A percentile compares a stretch with the other conserved stretches of the same genome.
phyloP scores from a whole-genome alignment of 2,797 vertebrate species.

The Tokudaia muenninki region DNA sequence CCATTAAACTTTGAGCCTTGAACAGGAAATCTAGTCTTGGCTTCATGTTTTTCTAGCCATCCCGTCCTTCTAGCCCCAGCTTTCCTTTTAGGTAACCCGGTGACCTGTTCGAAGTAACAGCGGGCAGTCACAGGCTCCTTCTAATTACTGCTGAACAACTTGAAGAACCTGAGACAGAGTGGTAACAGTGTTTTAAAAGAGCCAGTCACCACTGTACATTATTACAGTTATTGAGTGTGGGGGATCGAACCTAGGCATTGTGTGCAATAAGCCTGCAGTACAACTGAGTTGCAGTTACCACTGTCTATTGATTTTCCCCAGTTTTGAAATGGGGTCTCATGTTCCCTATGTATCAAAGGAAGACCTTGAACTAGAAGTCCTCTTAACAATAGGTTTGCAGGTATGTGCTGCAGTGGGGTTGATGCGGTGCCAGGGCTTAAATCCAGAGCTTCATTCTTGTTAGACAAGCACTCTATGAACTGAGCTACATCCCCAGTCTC shows the following conservation, averaged over 20 bases:
- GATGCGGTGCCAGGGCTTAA: background rate
- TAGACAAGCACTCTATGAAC: background rate
- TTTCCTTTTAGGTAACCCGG: too few relatives aligned
- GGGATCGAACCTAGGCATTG: background rate
- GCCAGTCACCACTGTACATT: background rate
- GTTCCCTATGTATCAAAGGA: background rate
- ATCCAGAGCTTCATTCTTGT: background rate
- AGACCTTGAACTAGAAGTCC: background rate
- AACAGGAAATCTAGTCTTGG: too few relatives aligned
- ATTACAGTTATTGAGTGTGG: background rate
- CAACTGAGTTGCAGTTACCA: background rate
- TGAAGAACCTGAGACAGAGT: background rate
- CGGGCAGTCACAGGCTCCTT: too few relatives aligned
- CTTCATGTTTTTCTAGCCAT: too few relatives aligned
- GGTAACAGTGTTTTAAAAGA: background rate
- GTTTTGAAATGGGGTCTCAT: background rate
- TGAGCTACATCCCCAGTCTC: background rate
- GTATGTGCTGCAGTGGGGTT: background rate
- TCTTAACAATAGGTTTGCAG: background rate
- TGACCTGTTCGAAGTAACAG: too few relatives aligned
- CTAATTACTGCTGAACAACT: background rate
- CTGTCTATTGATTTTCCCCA: fast-evolving
- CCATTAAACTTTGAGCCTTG: too few relatives aligned
- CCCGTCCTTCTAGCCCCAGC: too few relatives aligned
- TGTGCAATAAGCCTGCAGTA: background rate